A percentile compares a stretch with the other conserved stretches of the same genome.
phyloP scores from a whole-genome alignment of 2,113 vertebrate species.

The Nettapus auritus region DNA sequence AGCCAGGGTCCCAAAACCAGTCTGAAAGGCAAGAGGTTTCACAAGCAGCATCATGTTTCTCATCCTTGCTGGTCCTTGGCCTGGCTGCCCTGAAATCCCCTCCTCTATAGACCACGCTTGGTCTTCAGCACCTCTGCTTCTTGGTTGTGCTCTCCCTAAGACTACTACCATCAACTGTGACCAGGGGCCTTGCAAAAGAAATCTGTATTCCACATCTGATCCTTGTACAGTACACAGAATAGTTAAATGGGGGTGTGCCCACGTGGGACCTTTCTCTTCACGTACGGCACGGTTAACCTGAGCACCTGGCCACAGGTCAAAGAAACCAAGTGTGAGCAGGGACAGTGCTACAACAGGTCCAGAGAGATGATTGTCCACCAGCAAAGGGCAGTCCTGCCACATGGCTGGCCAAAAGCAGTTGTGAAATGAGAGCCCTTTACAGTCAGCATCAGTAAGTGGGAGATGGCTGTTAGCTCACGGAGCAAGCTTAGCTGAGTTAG shows the following conservation, averaged over 20 bases:
- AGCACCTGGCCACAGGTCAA: background rate
- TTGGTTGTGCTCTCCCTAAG: background rate
- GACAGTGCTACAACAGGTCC: background rate
- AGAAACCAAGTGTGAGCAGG: background rate
- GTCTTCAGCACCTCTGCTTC: background rate
- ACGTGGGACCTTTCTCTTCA: fast-evolving
- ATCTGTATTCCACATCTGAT: background rate
- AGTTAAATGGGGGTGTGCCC: fast-evolving
- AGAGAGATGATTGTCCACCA: background rate
- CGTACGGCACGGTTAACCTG: fast-evolving
- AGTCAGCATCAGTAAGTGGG: background rate
- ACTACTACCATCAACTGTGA: background rate
- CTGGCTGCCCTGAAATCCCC: background rate
- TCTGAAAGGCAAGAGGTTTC: background rate
- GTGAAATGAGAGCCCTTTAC: background rate
- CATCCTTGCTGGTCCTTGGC: background rate
- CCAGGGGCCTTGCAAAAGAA: background rate
- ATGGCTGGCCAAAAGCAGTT: background rate
- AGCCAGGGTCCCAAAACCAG: background rate
- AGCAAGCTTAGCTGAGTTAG: background rate
- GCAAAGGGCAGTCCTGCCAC: background rate
- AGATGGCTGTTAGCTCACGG: background rate
- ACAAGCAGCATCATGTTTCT: background rate
- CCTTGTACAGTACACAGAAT: fast-evolving
- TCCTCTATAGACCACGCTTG: background rate